A percentile compares a stretch with the other conserved stretches of the same genome.
Conservation (phyloP, 2,797 vertebrate genomes). For the Acridotheres tristis region DNA sequence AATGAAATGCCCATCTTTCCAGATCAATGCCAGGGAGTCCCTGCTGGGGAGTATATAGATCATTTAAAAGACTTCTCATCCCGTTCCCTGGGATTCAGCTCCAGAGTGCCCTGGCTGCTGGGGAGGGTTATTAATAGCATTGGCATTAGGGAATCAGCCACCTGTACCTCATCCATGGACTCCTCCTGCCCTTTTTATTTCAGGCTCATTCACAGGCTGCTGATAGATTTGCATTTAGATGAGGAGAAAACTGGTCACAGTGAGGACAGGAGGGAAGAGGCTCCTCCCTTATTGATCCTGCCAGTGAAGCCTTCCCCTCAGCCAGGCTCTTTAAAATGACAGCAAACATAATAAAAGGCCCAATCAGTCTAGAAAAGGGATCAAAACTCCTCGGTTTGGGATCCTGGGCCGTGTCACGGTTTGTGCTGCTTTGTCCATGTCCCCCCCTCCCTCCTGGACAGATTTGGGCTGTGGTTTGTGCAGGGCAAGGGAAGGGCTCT, state of each 20-base stretch:
- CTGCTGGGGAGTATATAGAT: not conserved
- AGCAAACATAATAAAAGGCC: not conserved
- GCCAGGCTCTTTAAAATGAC: not conserved
- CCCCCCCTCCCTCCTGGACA: not conserved
- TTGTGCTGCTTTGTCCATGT: not conserved
- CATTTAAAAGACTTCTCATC: constrained; percentile 27
- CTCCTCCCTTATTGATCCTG: not conserved
- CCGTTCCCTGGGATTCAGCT: not conserved
- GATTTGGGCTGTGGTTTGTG: not conserved
- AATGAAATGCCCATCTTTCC: constrained; percentile 49
- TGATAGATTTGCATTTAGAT: constrained; percentile 22
- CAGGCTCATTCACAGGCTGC: not conserved
- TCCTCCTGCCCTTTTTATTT: not conserved
- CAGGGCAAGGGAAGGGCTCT: not conserved
- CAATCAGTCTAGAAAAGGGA: not conserved
- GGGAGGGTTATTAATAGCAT: not conserved
- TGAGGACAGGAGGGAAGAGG: not conserved
- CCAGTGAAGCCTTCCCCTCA: not conserved
- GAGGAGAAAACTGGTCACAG: not conserved
- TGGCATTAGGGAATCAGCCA: not conserved
- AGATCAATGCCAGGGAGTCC: constrained; percentile 43
- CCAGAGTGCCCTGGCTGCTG: not conserved
- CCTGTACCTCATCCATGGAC: not conserved
- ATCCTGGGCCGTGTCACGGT: not conserved
- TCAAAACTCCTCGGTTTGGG: not conserved